phyloP scores from a whole-genome alignment of 2,888 invertebrate species.

The Scaptomyza cyrtandrae region DNA sequence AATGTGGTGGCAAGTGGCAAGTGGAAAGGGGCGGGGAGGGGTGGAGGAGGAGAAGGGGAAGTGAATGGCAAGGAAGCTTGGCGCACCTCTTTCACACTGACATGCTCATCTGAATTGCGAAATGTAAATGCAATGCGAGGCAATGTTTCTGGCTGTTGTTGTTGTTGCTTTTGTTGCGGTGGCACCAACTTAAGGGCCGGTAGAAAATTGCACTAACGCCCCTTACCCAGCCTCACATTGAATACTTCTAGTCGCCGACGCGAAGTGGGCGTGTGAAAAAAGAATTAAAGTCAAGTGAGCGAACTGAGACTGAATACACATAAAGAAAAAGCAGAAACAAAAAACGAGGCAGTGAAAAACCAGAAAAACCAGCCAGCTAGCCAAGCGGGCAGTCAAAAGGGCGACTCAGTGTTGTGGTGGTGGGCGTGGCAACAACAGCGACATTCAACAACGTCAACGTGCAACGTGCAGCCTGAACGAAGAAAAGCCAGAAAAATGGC shows the following conservation, averaged over 20 bases:
- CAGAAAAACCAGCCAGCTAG: constrained; percentile 8
- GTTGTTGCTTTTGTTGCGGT: constrained; percentile 35
- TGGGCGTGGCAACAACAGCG: constrained; percentile 54
- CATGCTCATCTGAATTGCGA: constrained; percentile 78
- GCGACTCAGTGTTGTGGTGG: constrained; percentile 22
- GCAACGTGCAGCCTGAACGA: constrained; percentile 42
- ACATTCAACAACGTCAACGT: constrained; percentile 65
- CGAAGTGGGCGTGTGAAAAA: constrained; percentile 78
- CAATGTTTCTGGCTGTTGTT: constrained; percentile 29
- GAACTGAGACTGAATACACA: constrained; percentile 80
- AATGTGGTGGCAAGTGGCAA: constrained; percentile 29
- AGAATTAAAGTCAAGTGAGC: constrained; percentile 81
- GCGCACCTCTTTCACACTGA: constrained; percentile 72
- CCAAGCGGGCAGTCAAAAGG: constrained; percentile 33
- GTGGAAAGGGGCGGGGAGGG: no score
- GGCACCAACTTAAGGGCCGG: constrained; percentile 71
- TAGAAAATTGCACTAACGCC: constrained; percentile 70
- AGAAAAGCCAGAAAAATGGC: constrained; percentile 78
- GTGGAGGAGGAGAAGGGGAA: no score
- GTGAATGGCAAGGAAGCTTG: constrained; percentile 23
- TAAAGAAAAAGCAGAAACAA: neutral
- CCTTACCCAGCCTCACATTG: neutral
- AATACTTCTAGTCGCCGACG: neutral
- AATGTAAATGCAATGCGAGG: constrained; percentile 23
- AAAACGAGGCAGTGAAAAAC: constrained; percentile 59